A percentile compares a stretch with the other conserved stretches of the same genome.
These are phyloP conservation scores for Aegotheles bennettii DNA, from an alignment of 2,113 vertebrate genomes.

Conservation along the genomic window DNA sequence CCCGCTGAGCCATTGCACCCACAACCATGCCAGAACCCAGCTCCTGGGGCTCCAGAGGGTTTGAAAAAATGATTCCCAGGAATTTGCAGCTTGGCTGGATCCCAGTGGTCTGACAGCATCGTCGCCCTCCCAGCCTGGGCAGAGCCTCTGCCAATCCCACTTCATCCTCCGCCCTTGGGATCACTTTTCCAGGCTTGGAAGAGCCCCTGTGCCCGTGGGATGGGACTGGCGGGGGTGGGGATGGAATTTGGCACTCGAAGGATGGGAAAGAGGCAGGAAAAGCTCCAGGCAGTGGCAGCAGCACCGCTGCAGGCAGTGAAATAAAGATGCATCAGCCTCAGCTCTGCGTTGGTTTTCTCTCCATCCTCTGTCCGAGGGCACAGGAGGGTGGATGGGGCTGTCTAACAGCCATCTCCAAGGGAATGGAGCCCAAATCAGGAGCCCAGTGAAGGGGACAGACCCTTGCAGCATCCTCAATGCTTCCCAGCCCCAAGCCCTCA, in stretches of 20 bases:
- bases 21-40: accelerated
- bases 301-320: background rate
- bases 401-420: background rate
- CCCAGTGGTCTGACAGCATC: background rate
- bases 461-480: accelerated
- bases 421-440: background rate
- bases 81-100: too few species aligned
- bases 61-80: background rate
- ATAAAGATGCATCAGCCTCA: background rate
- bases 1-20: too few species aligned
- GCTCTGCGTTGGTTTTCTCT: background rate
- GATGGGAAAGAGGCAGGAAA: background rate
- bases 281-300: background rate
- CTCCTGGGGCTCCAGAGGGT: background rate
- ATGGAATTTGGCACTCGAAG: too few species aligned
- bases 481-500: background rate
- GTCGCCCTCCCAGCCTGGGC: accelerated
- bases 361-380: background rate
- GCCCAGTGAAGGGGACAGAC: background rate
- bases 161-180: background rate
- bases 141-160: too few species aligned
- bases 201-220: background rate
- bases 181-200: background rate
- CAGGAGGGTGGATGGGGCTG: background rate
- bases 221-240: background rate